Percentiles rank a stretch among this genome's conserved stretches.
These are phyloP conservation scores for Morone saxatilis DNA, from an alignment of 2,113 vertebrate species.

Conservation along the genomic window DNA sequence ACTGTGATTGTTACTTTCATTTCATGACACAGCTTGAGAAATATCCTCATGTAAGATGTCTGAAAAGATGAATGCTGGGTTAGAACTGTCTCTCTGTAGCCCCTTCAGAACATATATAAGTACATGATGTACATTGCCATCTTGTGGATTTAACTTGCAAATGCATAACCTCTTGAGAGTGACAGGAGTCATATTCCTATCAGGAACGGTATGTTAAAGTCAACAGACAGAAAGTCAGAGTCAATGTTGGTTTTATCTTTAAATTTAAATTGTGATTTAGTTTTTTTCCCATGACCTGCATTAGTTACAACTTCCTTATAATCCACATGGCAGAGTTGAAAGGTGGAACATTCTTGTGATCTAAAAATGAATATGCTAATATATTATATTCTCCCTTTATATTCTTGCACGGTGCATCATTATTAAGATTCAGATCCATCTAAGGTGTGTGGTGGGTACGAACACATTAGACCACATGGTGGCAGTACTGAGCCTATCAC, in stretches of 20 bases:
- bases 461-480: slow-evolving; percentile 41
- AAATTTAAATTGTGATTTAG: not conserved
- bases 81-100: not conserved
- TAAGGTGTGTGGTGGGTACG: not conserved
- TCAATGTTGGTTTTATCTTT: not conserved
- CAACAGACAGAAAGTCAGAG: not conserved
- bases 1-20: slow-evolving; percentile 43
- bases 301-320: too few relatives aligned
- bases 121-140: slow-evolving; percentile 64
- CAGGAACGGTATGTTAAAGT: too few relatives aligned
- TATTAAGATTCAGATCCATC: not conserved
- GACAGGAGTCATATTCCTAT: not conserved
- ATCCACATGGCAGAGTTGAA: not conserved
- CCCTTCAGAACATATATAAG: not conserved
- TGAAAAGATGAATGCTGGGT: slow-evolving; percentile 42
- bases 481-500: slow-evolving; percentile 48
- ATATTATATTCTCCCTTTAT: not conserved
- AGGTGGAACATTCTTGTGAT: not conserved
- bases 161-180: slow-evolving; percentile 1
- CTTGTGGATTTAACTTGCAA: slow-evolving; percentile 66
- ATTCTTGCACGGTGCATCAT: not conserved
- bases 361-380: not conserved
- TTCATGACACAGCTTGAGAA: slow-evolving; percentile 49
- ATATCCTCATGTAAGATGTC: slow-evolving; percentile 37
- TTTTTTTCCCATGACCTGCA: not conserved